Percentiles rank a stretch among this genome's conserved stretches.
Evolutionary conservation across 2,888 invertebrate genomes (phyloP).

Genomic region (Petrolisthes cinctipes): DNA sequence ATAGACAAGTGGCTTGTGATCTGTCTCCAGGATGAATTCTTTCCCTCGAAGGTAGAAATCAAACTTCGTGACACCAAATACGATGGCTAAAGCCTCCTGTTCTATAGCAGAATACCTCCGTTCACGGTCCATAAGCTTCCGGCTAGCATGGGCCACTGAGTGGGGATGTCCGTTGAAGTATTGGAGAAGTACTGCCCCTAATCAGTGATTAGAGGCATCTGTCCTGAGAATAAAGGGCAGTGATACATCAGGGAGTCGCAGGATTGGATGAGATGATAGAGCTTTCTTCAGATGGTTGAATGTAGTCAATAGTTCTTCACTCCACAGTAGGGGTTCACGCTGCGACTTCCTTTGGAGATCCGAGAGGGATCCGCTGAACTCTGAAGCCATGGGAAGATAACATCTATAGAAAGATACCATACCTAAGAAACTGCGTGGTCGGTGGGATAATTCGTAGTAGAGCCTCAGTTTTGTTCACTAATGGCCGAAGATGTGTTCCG

Average conservation of each 20-base stretch:
- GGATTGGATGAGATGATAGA: neutral
- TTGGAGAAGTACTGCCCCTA: neutral
- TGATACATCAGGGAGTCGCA: neutral
- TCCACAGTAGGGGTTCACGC: neutral
- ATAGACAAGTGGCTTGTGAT: slow-evolving; percentile 10
- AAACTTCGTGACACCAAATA: neutral
- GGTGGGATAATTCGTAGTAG: neutral
- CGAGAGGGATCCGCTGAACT: slow-evolving; percentile 6
- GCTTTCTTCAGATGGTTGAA: neutral
- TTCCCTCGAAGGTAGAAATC: neutral
- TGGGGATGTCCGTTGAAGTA: neutral
- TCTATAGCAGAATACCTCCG: slow-evolving; percentile 26
- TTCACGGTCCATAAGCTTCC: neutral
- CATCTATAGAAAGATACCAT: slow-evolving; percentile 2
- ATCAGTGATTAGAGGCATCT: neutral
- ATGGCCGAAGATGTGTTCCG: neutral
- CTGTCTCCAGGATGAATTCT: slow-evolving; percentile 6
- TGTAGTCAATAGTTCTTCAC: neutral
- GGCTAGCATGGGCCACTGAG: neutral
- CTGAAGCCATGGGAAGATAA: neutral
- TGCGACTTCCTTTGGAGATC: neutral
- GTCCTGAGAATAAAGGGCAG: neutral
- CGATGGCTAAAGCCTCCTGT: neutral
- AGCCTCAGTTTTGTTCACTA: neutral
- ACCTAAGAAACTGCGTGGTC: neutral